Evolutionary conservation across 2,797 vertebrate genomes (phyloP), one percentile per base, ranked within the genome.

Genomic region (Sebastiscus albofasciatus): DNA sequence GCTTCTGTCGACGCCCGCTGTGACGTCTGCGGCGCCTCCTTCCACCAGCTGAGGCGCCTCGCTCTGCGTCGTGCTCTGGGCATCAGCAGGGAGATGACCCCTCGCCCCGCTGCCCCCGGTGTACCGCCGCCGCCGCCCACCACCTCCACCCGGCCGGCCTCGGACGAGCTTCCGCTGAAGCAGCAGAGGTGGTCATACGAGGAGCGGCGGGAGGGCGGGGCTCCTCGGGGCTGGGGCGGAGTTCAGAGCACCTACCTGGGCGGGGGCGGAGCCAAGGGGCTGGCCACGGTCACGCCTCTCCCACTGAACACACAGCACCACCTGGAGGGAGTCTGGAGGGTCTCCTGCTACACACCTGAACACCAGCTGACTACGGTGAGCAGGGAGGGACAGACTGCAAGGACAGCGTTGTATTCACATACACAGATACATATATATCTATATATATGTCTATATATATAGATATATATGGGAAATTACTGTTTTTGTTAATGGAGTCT

Each of bases 251-350:
- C 77, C 49, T 86, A 87, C 3, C 80, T 95, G 39, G 75, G 83
- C 1, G 84, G 91, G 70, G 86, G 96, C 0, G 96, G 96, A 67
- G 95, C 96, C 76, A 97, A 96, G 0, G 95, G 97, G 26, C 95
- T 97, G 83, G 97, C 97, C 67, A 97, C 96, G 0, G 97, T 98
- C 79, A 97, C 96, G 55, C 97, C 97, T 0, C 96, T 97, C 81
- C 97, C 97, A 22, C 94, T 96, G 81, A 96, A 96, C 18, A 93
- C 97, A 52, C 96, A 97, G 81, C 96, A 97, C 81, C 96, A 97
- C 91, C 95, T 98, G 2, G 97, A 98, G 89, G 97, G 98, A 20
- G 93, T 98, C 91, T 98, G 97, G 97, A 96, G 96, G 46, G 96
- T 98, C 75, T 96, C 97, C 3, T 94, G 96, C n/a, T 92, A 96